Evolutionary conservation across 2,797 vertebrate genomes (phyloP).

Genomic region (Geotrypetes seraphini): DNA sequence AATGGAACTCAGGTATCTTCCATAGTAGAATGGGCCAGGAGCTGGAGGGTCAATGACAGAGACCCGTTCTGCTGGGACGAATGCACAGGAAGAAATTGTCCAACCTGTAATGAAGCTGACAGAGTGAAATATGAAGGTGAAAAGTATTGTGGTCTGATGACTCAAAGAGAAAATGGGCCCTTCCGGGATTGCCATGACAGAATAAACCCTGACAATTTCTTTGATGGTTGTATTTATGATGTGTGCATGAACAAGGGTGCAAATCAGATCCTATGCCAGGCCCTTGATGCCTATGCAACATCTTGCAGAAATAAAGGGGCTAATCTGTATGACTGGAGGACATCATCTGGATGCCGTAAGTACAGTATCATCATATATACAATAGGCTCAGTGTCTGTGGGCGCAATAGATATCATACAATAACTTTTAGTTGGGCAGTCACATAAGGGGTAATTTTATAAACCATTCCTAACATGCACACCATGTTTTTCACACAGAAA

Average conservation of each 20-base stretch:
- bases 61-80: constrained; percentile 42
- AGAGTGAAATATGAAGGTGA: constrained; percentile 1
- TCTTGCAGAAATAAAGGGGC: constrained; percentile 42
- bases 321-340: constrained; percentile 47
- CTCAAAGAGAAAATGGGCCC: constrained; percentile 29
- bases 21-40: constrained; percentile 29
- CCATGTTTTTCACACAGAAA: too few species aligned
- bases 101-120: constrained; percentile 4
- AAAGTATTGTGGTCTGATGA: constrained; percentile 46
- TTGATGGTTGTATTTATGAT: constrained; percentile 58
- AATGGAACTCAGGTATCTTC: constrained; percentile 4
- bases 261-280: constrained; percentile 41
- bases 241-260: constrained; percentile 54
- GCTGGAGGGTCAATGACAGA: constrained; percentile 45
- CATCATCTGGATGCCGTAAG: constrained; percentile 49
- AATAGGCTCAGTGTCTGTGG: too few species aligned
- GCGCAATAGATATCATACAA: too few species aligned
- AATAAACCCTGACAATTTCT: constrained; percentile 30
- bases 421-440: too few species aligned
- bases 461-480: too few species aligned
- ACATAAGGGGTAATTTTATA: too few species aligned
- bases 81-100: constrained; percentile 42
- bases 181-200: constrained; percentile 45
- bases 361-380: too few species aligned
- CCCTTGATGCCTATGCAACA: constrained; percentile 42